These are phyloP conservation scores for Lordiphosa andalusiaca DNA, from an alignment of 2,888 invertebrate genomes.

Conservation along the genomic window DNA sequence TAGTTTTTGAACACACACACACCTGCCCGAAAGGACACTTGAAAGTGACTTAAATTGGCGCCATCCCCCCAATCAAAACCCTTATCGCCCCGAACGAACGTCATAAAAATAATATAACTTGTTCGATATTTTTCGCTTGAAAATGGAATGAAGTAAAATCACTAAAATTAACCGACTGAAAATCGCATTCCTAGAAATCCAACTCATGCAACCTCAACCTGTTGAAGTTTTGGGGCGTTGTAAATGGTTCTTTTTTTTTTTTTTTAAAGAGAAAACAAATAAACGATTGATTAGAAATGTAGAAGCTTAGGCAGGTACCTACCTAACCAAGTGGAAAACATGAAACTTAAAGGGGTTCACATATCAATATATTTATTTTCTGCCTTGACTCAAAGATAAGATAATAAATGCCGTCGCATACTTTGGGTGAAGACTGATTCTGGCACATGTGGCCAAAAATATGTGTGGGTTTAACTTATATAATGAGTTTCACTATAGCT, in stretches of 20 bases:
- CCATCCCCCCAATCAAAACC: not conserved
- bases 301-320: slow-evolving; percentile 9
- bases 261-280: not conserved
- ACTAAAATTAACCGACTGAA: slow-evolving; percentile 12
- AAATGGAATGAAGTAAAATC: slow-evolving; percentile 3
- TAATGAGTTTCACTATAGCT: slow-evolving; percentile 5
- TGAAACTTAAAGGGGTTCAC: slow-evolving; percentile 6
- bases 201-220: not conserved
- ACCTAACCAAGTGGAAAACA: slow-evolving; percentile 7
- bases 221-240: not conserved
- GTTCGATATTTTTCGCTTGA: not conserved
- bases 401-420: slow-evolving; percentile 37
- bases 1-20: no score
- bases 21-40: no score
- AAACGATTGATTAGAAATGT: slow-evolving; percentile 1
- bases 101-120: slow-evolving; percentile 1
- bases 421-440: slow-evolving; percentile 17
- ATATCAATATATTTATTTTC: slow-evolving; percentile 13
- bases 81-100: not conserved
- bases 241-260: no score
- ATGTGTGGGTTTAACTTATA: slow-evolving; percentile 18
- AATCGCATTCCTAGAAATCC: no score
- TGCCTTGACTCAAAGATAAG: slow-evolving; percentile 41
- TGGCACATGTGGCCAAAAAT: slow-evolving; percentile 30
- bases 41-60: no score